A percentile compares a stretch with the other conserved stretches of the same genome.
phyloP scores from a whole-genome alignment of 2,113 vertebrate species.

The Ictidomys tridecemlineatus region DNA sequence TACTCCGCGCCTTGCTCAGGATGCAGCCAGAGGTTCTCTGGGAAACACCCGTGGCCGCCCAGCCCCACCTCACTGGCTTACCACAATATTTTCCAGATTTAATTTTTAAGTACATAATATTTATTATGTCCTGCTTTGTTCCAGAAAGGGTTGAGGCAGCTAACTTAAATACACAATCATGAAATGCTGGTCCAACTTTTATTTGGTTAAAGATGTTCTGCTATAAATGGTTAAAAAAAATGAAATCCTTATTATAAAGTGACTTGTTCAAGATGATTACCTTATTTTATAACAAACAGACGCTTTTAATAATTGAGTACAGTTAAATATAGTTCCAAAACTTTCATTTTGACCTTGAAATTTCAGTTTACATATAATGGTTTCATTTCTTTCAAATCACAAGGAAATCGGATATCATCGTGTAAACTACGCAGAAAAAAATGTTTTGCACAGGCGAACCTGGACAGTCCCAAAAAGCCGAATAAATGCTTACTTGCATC shows the following conservation, averaged over 20 bases:
- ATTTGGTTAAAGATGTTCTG: slow-evolving; percentile 13
- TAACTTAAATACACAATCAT: slow-evolving; percentile 24
- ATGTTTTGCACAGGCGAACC: background rate
- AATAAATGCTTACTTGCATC: background rate
- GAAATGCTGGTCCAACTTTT: slow-evolving; percentile 40
- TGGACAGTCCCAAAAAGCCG: background rate
- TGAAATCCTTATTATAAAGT: slow-evolving; percentile 39
- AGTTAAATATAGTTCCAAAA: slow-evolving; percentile 50
- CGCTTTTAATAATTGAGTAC: slow-evolving; percentile 32
- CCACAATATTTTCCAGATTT: slow-evolving; percentile 56
- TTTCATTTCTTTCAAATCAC: slow-evolving; percentile 49
- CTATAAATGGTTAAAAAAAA: background rate
- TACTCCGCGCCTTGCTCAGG: too few species aligned
- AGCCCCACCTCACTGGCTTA: background rate
- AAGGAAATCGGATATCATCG: slow-evolving; percentile 54
- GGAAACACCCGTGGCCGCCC: background rate
- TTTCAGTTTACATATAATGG: background rate
- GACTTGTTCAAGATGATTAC: slow-evolving; percentile 34
- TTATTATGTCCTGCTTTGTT: slow-evolving; percentile 30
- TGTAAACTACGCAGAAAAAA: background rate
- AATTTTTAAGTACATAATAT: background rate
- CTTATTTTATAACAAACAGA: slow-evolving; percentile 62
- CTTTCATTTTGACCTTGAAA: slow-evolving; percentile 60
- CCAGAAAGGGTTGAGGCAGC: slow-evolving; percentile 48
- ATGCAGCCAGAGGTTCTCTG: background rate